These are phyloP conservation scores for Eristalinus aeneus DNA, from an alignment of 2,888 invertebrate species.

Conservation along the genomic window DNA sequence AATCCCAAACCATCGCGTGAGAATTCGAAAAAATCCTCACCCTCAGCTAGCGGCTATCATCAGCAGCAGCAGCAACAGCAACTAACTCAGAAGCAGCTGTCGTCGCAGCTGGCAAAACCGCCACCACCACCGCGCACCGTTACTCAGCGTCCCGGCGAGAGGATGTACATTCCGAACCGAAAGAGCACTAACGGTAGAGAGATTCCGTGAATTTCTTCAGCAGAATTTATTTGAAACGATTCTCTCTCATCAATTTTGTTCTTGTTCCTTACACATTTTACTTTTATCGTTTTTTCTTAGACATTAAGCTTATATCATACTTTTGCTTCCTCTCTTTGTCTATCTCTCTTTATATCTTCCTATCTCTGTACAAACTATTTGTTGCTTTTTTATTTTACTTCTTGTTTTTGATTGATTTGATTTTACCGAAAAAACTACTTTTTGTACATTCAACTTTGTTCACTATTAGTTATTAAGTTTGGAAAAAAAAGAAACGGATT, in stretches of 20 bases:
- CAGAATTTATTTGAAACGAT: conserved; percentile 44
- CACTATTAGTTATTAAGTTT: not conserved
- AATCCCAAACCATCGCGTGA: conserved; percentile 78
- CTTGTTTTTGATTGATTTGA: not conserved
- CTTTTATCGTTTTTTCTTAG: not conserved
- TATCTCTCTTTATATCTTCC: not conserved
- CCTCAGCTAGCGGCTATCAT: conserved; percentile 76
- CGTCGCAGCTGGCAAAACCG: conserved; percentile 73
- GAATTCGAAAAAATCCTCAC: conserved; percentile 79
- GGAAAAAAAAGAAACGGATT: not conserved
- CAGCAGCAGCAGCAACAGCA: conserved; percentile 74
- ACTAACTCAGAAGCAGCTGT: conserved; percentile 72
- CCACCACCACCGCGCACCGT: conserved; percentile 64
- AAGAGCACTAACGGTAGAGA: conserved; percentile 74
- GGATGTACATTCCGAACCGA: conserved; percentile 72
- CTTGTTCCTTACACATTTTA: not conserved
- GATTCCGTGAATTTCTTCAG: conserved; percentile 8
- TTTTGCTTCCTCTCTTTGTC: not conserved
- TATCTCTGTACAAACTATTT: too few relatives aligned
- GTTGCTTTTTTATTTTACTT: not conserved
- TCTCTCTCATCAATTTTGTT: not conserved
- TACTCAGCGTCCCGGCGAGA: conserved; percentile 70
- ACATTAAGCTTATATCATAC: not conserved
- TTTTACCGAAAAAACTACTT: not conserved
- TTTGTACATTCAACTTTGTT: not conserved